A percentile compares a stretch with the other conserved stretches of the same genome.
These are phyloP conservation scores for Trachelus troglodyta DNA, from an alignment of 2,888 invertebrate species.

Conservation along the genomic window DNA sequence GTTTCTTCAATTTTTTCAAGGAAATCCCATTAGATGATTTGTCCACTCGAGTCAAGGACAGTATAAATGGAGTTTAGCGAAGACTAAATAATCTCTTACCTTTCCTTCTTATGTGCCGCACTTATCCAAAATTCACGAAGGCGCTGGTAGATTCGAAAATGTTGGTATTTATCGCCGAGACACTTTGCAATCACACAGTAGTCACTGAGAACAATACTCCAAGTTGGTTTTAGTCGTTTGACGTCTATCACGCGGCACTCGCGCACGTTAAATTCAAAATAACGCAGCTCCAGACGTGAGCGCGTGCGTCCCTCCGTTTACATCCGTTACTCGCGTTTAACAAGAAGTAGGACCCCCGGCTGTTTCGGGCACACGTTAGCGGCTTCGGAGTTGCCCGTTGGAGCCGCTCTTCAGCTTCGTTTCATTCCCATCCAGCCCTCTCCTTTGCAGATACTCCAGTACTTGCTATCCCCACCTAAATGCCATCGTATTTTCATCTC, in stretches of 20 bases:
- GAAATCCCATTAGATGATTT: not conserved
- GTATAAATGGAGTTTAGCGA: not conserved
- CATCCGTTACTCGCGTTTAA: not conserved
- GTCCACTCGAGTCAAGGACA: not conserved
- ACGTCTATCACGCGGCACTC: not conserved
- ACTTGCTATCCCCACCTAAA: not conserved
- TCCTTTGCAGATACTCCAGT: not conserved
- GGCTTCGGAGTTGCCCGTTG: not conserved
- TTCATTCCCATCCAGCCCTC: not conserved
- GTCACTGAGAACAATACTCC: not conserved
- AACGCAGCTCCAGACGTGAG: not conserved
- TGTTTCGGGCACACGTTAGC: not conserved
- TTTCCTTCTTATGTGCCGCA: not conserved
- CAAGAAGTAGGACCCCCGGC: not conserved
- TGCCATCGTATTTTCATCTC: not conserved
- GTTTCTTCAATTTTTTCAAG: no score
- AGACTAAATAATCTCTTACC: not conserved
- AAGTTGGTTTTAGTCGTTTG: not conserved
- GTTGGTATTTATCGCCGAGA: not conserved
- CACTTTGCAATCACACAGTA: not conserved
- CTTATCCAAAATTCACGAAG: not conserved
- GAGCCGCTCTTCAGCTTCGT: constrained; percentile 1
- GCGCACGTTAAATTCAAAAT: not conserved
- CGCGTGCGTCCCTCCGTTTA: not conserved
- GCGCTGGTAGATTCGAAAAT: not conserved